A percentile compares a stretch with the other conserved stretches of the same genome.
Conservation (phyloP, 2,797 vertebrate genomes). For the Xiphophorus birchmanni region DNA sequence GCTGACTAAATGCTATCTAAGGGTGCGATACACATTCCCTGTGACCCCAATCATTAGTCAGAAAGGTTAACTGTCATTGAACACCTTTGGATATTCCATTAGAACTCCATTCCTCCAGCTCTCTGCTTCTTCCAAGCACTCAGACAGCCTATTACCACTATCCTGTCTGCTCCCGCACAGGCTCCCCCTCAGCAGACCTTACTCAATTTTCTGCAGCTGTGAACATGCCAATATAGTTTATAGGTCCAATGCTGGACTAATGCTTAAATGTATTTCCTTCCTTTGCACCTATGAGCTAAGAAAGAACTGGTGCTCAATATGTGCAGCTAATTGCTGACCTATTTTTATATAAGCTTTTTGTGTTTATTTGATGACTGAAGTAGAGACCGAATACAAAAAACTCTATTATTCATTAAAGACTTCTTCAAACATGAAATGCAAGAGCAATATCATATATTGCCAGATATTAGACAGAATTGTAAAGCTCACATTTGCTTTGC, state of each 20-base stretch:
- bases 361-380: background rate
- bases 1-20: constrained; percentile 48
- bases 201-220: constrained; percentile 81
- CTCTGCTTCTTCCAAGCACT: constrained; percentile 43
- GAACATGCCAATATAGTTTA: constrained; percentile 76
- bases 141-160: constrained; percentile 66
- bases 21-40: constrained; percentile 47
- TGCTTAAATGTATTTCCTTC: constrained; percentile 65
- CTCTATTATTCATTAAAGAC: background rate
- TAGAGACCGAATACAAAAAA: background rate
- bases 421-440: background rate
- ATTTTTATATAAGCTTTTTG: background rate
- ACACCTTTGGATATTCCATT: constrained; percentile 62
- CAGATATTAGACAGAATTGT: background rate
- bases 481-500: background rate
- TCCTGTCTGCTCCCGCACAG: constrained; percentile 48
- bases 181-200: constrained; percentile 54
- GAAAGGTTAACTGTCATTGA: constrained; percentile 69
- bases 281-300: constrained; percentile 45
- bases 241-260: constrained; percentile 65
- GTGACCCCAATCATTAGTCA: constrained; percentile 62
- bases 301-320: constrained; percentile 44
- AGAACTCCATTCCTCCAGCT: constrained; percentile 61
- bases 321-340: constrained; percentile 26
- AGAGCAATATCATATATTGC: background rate